phyloP scores from a whole-genome alignment of 2,888 invertebrate species.

The Caenorhabditis sp. region DNA sequence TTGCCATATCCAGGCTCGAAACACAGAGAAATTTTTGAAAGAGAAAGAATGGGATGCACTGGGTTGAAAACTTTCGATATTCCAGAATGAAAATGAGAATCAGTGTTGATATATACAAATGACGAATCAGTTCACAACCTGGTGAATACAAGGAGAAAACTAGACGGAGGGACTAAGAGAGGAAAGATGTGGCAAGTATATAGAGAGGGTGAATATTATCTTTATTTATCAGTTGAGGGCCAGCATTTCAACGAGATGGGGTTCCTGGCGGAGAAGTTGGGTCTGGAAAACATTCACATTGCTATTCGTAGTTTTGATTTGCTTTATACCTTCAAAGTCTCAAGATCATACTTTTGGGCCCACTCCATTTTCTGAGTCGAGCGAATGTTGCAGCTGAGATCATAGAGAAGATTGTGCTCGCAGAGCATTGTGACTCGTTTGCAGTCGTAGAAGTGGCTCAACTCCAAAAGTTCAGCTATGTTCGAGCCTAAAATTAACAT shows the following conservation, averaged over 20 bases:
- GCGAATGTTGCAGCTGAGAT: conserved; percentile 38
- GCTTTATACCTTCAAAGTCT: conserved; percentile 21
- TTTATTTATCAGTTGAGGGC: conserved; percentile 15
- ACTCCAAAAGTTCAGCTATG: conserved; percentile 42
- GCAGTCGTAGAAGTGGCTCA: conserved; percentile 56
- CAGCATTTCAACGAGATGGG: conserved; percentile 31
- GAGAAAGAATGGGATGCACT: background rate
- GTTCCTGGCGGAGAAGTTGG: conserved; percentile 42
- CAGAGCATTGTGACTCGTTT: conserved; percentile 40
- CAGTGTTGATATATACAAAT: background rate
- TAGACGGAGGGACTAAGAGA: background rate
- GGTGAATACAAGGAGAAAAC: conserved; percentile 4
- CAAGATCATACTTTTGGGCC: conserved; percentile 25
- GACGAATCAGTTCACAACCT: conserved; percentile 17
- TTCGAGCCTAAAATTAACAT: conserved; percentile 44
- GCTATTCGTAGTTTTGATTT: background rate
- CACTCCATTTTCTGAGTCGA: conserved; percentile 50
- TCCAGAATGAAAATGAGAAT: background rate
- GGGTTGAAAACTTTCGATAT: background rate
- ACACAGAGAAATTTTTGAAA: too few species aligned
- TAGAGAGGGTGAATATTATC: background rate
- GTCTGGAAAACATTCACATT: conserved; percentile 23
- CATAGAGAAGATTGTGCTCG: conserved; percentile 38
- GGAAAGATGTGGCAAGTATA: background rate
- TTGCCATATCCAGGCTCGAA: too few species aligned